Conservation (phyloP, 2,888 invertebrate species). For the Apodemia zela region DNA sequence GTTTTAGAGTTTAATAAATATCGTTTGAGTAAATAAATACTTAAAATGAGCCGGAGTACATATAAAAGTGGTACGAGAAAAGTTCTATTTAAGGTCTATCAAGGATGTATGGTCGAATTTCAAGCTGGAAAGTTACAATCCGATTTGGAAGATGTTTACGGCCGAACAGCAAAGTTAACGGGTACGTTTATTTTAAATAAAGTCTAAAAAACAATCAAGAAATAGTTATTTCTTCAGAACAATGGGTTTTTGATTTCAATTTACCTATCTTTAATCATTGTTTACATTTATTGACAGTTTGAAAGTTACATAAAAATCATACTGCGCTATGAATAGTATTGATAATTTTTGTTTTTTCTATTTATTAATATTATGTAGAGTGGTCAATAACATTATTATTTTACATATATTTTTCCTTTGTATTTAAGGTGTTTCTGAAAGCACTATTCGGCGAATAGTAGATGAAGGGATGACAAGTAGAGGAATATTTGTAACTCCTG, state of each 20-base stretch:
- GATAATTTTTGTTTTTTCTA: not conserved
- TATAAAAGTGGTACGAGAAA: not conserved
- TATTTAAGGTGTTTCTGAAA: not conserved
- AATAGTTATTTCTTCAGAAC: not conserved
- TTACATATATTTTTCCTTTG: too few species aligned
- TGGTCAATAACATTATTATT: too few species aligned
- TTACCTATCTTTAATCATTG: not conserved
- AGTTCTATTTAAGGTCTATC: not conserved
- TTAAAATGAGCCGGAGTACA: not conserved
- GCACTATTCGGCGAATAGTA: conserved; percentile 1
- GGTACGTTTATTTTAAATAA: not conserved
- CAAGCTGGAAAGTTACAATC: not conserved
- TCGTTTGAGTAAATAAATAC: not conserved
- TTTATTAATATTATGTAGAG: too few species aligned
- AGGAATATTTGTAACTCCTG: conserved; percentile 12
- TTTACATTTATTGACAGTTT: not conserved
- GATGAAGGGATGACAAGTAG: not conserved
- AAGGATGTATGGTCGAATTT: not conserved
- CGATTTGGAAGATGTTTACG: not conserved
- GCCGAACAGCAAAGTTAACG: conserved; percentile 1
- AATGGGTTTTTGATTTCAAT: not conserved
- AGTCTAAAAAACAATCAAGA: not conserved
- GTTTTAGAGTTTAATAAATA: not conserved
- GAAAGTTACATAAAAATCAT: too few species aligned
- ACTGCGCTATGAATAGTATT: not conserved